Evolutionary conservation across 2,113 vertebrate genomes (phyloP), one percentile per base, ranked within the genome.

Genomic region (Micronycteris hirsuta): DNA sequence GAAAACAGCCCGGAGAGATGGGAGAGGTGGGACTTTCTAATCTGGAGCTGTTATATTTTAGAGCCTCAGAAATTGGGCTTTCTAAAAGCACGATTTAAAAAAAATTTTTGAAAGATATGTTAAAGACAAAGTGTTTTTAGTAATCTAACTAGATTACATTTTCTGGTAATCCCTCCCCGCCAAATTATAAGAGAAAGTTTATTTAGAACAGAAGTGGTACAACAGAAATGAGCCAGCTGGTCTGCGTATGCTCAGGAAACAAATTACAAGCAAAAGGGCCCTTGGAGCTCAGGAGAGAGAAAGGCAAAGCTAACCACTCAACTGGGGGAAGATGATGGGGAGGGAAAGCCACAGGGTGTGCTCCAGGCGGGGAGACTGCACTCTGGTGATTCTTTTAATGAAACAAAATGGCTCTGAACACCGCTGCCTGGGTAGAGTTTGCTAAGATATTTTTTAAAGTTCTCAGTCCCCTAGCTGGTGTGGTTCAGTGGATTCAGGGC

Each of bases 61-160:
- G 31, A 36, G 26, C 4, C n/a, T 77, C 22, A 54, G 33, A 85
- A 2, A 36, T 7, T 58, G 20, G 12, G 6, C 16, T 73, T 95
- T 78, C 31, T 38, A 7, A 4, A 68, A 74, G 5, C 5, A 9
- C 12, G 41, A 61, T 91, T 38, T n/a, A n/a, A 76, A 86, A 74
- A 86, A 36, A 54, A 28, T 31, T 19, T 33, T 65, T 43, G 20
- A 89, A 82, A 81, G 41, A 10, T 19, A 58, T 7, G 0, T 52
- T 68, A 67, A 41, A 24, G 33, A n/a, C n/a, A 58, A 43, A 56
- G 24, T 83, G 36, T 54, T 91, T 90, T 94, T 78, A 73, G 52
- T 92, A 76, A 67, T 73, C 61, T 93, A 84, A 61, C 12, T 65
- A 91, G n/a, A 82, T 86, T 81, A 70, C 5, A 77, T 86, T 96